Conservation (phyloP, 2,888 invertebrate species). For the Phytoseiulus persimilis region DNA sequence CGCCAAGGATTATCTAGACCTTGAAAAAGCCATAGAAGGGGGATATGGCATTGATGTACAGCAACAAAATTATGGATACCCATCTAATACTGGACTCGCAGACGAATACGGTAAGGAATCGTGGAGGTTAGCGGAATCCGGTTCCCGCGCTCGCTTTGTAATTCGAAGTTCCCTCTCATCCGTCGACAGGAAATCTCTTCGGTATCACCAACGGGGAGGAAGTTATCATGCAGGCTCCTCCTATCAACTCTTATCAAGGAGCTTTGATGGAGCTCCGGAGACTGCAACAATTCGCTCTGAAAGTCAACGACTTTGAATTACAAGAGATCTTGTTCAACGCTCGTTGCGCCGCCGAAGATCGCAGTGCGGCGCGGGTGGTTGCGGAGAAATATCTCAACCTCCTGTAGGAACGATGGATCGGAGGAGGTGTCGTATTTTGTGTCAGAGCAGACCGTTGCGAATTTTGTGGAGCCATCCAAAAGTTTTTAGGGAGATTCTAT, state of each 20-base stretch:
- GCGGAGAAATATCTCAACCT: slow-evolving; percentile 27
- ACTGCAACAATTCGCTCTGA: slow-evolving; percentile 6
- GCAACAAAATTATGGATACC: neutral
- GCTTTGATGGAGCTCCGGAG: slow-evolving; percentile 23
- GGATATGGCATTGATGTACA: neutral
- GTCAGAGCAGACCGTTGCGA: no score
- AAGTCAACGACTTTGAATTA: slow-evolving; percentile 14
- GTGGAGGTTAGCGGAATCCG: neutral
- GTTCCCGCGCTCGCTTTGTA: neutral
- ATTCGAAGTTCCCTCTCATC: neutral
- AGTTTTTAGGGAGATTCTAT: no score
- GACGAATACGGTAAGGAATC: slow-evolving; percentile 19
- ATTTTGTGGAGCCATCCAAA: no score
- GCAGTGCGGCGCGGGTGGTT: slow-evolving; percentile 30
- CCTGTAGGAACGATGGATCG: neutral
- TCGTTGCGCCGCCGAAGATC: slow-evolving; percentile 28
- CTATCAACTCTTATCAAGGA: slow-evolving; percentile 22
- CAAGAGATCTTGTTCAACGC: slow-evolving; percentile 25
- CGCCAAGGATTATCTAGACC: neutral
- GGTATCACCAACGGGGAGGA: slow-evolving; percentile 6
- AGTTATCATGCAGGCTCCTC: neutral
- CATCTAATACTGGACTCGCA: neutral
- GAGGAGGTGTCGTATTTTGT: no score
- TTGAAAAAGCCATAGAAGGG: slow-evolving; percentile 7
- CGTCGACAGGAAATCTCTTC: slow-evolving; percentile 13